A percentile compares a stretch with the other conserved stretches of the same genome.
Evolutionary conservation across 2,888 invertebrate species (phyloP).

Genomic region (Thecocarcelia acutangulata): DNA sequence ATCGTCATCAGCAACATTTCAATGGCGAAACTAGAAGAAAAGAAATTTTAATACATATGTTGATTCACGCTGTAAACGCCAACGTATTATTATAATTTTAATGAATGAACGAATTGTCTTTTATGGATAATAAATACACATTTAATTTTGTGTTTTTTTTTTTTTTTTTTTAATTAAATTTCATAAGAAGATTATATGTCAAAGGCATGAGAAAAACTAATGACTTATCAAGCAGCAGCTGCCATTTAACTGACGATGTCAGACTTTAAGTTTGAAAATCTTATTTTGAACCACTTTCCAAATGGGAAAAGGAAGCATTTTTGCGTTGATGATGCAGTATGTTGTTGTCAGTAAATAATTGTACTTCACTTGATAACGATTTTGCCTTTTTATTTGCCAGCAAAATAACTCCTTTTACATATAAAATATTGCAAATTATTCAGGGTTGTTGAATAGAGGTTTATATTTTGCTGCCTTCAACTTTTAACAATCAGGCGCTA

Average conservation of each 20-base stretch:
- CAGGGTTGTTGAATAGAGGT: slow-evolving; percentile 21
- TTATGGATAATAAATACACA: no score
- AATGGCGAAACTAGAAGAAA: neutral
- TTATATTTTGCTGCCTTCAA: slow-evolving; percentile 13
- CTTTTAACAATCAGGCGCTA: slow-evolving; percentile 7
- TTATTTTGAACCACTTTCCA: no score
- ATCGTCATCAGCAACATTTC: neutral
- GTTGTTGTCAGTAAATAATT: no score
- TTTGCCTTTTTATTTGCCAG: neutral
- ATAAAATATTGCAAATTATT: slow-evolving; percentile 29
- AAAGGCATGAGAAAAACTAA: slow-evolving; percentile 21
- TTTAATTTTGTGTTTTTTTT: neutral
- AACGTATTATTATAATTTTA: neutral
- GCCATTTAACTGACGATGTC: no score
- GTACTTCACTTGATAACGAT: no score
- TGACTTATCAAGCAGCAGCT: neutral
- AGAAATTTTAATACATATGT: neutral
- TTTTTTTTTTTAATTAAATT: neutral
- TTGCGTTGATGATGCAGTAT: no score
- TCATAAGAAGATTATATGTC: slow-evolving; percentile 1
- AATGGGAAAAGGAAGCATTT: no score
- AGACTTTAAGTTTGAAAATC: no score
- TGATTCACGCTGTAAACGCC: slow-evolving; percentile 35
- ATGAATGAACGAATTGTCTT: neutral
- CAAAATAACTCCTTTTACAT: slow-evolving; percentile 6